Evolutionary conservation across 2,797 vertebrate genomes (phyloP), one percentile per base, ranked within the genome.

Genomic region (Trachops cirrhosus): DNA sequence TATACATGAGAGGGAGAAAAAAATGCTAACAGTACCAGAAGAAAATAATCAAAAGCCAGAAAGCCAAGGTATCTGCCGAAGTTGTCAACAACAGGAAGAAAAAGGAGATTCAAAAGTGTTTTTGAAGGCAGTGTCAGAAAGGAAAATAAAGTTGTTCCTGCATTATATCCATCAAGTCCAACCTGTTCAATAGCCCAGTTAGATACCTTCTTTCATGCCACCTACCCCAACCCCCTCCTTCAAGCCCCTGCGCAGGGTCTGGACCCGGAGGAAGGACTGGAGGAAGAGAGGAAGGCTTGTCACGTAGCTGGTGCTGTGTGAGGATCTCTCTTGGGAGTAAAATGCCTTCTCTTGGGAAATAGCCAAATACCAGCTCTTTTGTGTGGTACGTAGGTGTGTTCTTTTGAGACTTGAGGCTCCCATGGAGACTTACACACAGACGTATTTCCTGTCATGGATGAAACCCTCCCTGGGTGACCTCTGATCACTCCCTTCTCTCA

Each of bases 11-110:
- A 88, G 5, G 39, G 44, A 67, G 15, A 32, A 78, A 78, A 67
- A 75, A 74, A 34, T 87, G 26, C 9, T 10, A 75, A 41, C 16
- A 48, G n/a, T 75, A 41, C 18, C 75, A 71, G 78, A 94, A 95
- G 39, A 94, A 88, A 90, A 73, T 68, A 88, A 85, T 75, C 85
- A 75, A 48, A 89, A 74, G n/a, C 39, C 41, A 86, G 77, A 92
- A 94, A 92, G 44, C 44, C 54, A 74, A 34, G 22, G 3, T 89
- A 59, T 70, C 68, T 90, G 54, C 62, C 21, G 1, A 88, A 85
- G 19, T 59, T 84, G 64, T 94, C 79, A 89, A 41, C 83, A 84
- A 16, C 32, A 46, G 46, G 54, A 87, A 84, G 77, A 39, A 73
- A 91, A 87, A 62, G 57, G 62, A 73, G 24, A 59, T 41, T 48